Evolutionary conservation across 1,140 invertebrate genomes (phyloP).

Genomic region (Trichonephila clavipes): DNA sequence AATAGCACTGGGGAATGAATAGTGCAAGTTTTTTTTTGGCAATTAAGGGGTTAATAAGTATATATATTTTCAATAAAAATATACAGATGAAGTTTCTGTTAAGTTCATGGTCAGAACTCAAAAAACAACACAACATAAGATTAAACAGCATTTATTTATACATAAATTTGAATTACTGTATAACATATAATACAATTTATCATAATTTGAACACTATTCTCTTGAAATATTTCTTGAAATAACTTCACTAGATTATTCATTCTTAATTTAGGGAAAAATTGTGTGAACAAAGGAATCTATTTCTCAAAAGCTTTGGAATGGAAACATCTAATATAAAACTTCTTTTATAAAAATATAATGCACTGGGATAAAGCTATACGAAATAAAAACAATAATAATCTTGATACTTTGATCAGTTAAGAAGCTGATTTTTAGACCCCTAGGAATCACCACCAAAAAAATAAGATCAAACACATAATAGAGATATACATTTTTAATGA

Average conservation of each 20-base stretch:
- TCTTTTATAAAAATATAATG: slow-evolving; percentile 32
- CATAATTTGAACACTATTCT: neutral
- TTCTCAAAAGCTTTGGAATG: neutral
- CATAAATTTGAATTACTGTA: slow-evolving; percentile 3
- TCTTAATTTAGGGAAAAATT: neutral
- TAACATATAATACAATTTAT: slow-evolving; percentile 23
- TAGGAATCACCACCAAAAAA: slow-evolving; percentile 30
- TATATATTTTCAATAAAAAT: no score
- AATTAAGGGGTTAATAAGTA: no score
- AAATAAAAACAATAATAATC: neutral
- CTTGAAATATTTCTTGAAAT: neutral
- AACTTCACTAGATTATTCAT: neutral
- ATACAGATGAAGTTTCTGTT: no score
- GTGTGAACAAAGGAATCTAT: neutral
- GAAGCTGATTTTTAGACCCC: slow-evolving; percentile 14
- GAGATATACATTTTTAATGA: slow-evolving; percentile 84
- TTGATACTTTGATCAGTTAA: slow-evolving; percentile 27
- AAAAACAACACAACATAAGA: neutral
- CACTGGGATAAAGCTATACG: slow-evolving; percentile 4
- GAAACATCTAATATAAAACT: slow-evolving; percentile 18
- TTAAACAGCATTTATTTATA: slow-evolving; percentile 26
- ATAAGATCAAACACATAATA: neutral
- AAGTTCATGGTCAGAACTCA: no score
- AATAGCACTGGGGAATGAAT: no score
- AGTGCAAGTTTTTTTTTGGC: no score